These are phyloP conservation scores for Megalonaias nervosa DNA, from an alignment of 1,140 invertebrate species.

Conservation along the genomic window DNA sequence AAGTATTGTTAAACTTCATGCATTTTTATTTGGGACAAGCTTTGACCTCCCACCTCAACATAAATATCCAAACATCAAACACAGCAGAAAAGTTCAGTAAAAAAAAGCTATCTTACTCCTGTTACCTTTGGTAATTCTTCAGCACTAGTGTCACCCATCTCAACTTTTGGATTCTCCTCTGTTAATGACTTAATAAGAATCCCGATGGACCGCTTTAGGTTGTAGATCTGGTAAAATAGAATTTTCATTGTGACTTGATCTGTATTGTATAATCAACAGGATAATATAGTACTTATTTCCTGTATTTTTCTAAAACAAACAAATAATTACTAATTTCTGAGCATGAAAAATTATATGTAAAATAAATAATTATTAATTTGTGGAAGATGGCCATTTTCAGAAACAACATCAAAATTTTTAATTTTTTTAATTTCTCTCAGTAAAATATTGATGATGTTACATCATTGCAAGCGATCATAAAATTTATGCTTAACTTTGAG, in stretches of 20 bases:
- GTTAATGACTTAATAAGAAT: constrained; percentile 51
- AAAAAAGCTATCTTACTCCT: too few species aligned
- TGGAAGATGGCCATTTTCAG: neutral
- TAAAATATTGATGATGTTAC: too few species aligned
- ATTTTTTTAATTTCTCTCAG: neutral
- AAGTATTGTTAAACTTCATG: neutral
- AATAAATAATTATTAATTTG: too few species aligned
- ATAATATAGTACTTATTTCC: neutral
- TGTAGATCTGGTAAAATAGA: constrained; percentile 43
- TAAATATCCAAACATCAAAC: too few species aligned
- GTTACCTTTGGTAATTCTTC: constrained; percentile 22
- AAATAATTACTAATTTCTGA: too few species aligned
- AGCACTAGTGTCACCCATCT: neutral
- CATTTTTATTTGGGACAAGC: too few species aligned
- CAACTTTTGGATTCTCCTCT: constrained; percentile 51
- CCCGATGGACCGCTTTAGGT: constrained; percentile 55
- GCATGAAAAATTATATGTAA: too few species aligned
- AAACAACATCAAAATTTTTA: neutral
- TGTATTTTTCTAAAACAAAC: neutral
- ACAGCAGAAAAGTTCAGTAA: too few species aligned
- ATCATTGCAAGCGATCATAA: too few species aligned
- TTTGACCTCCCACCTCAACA: too few species aligned
- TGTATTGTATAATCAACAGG: neutral
- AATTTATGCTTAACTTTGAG: too few species aligned
- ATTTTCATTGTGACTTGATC: neutral